Conservation (phyloP, 2,797 vertebrate species). For the Hyperoplus lanceolatus region DNA sequence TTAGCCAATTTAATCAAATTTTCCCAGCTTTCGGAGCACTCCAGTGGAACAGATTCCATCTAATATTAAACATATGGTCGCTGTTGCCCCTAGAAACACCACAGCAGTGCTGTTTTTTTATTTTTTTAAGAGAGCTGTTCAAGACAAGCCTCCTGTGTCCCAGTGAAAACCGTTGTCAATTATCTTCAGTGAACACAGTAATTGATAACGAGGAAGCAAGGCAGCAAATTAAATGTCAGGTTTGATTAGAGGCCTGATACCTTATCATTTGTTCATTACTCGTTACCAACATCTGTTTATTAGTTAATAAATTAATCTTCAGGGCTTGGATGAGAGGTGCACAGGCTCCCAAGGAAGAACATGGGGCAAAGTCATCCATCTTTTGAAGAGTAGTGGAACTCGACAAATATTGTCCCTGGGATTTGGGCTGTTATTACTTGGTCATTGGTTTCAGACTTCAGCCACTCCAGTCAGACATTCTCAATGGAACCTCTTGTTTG, state of each 20-base stretch:
- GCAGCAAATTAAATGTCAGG: conserved; percentile 89
- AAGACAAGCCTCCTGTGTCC: conserved; percentile 78
- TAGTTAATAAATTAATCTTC: conserved; percentile 81
- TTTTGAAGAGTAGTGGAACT: conserved; percentile 79
- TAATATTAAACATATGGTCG: conserved; percentile 91
- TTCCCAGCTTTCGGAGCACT: conserved; percentile 87
- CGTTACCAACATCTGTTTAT: conserved; percentile 89
- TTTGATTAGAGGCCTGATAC: conserved; percentile 88
- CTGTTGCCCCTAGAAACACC: conserved; percentile 80
- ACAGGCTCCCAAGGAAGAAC: conserved; percentile 64
- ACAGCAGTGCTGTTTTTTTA: conserved; percentile 61
- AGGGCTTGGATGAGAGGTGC: conserved; percentile 76
- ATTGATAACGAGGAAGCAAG: conserved; percentile 86
- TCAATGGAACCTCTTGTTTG: conserved; percentile 82
- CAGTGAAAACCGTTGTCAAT: conserved; percentile 79
- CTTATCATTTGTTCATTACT: conserved; percentile 89
- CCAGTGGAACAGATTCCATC: conserved; percentile 88
- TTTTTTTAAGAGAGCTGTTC: conserved; percentile 73
- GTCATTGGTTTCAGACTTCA: conserved; percentile 83
- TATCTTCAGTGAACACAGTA: conserved; percentile 81
- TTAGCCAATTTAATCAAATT: conserved; percentile 92
- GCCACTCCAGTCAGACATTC: conserved; percentile 67
- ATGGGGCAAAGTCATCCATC: conserved; percentile 79
- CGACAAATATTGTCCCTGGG: conserved; percentile 83
- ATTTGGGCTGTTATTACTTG: conserved; percentile 84